phyloP scores from a whole-genome alignment of 2,888 invertebrate genomes.

The Parnassius smintheus region DNA sequence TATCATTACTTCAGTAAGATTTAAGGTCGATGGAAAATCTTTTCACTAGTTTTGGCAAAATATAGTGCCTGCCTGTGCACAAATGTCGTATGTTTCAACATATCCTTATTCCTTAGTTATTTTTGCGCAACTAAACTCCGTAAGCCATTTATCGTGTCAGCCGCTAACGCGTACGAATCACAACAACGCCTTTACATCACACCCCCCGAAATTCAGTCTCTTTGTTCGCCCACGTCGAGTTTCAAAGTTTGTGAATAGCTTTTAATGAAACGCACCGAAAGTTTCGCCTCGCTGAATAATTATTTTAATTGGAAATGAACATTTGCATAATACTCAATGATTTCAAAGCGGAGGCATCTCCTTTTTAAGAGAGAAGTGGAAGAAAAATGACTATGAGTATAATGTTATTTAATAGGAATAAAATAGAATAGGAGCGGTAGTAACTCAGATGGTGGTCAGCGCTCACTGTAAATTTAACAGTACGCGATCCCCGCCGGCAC shows the following conservation, averaged over 20 bases:
- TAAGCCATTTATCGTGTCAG: neutral
- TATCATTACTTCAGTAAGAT: too few species aligned
- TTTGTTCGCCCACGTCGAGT: slow-evolving; percentile 12
- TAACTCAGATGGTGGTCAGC: too few species aligned
- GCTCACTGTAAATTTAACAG: too few species aligned
- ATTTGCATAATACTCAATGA: slow-evolving; percentile 24
- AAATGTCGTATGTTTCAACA: too few species aligned
- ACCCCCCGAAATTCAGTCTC: slow-evolving; percentile 11
- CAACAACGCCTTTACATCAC: slow-evolving; percentile 2
- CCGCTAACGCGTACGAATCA: neutral
- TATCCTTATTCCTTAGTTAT: too few species aligned
- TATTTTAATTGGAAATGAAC: slow-evolving; percentile 26
- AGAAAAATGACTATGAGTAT: neutral
- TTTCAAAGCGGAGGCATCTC: slow-evolving; percentile 12
- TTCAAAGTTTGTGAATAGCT: slow-evolving; percentile 24
- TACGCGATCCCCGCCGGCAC: too few species aligned
- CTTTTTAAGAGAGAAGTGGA: neutral
- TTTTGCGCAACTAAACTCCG: neutral
- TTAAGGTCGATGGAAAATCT: too few species aligned
- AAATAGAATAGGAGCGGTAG: too few species aligned
- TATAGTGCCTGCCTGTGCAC: too few species aligned
- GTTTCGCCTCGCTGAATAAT: slow-evolving; percentile 24
- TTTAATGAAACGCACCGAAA: slow-evolving; percentile 27
- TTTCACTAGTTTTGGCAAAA: too few species aligned
- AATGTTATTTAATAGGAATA: too few species aligned